Evolutionary conservation across 2,888 invertebrate species (phyloP).

Genomic region (Parnassius glacialis): DNA sequence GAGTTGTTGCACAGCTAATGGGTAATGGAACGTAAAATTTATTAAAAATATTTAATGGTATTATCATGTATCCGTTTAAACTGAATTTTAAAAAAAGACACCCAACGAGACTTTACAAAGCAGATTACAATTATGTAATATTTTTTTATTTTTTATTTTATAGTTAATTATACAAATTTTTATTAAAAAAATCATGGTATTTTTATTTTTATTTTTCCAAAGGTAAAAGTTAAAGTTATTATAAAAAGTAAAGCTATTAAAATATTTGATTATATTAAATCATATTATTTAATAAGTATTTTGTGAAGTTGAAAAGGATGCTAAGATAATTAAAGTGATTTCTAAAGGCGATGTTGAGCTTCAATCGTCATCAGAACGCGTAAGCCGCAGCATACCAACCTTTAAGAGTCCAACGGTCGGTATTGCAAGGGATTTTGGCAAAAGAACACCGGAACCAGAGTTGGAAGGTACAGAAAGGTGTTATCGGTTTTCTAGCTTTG

Average conservation of each 20-base stretch:
- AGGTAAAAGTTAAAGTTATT: no score
- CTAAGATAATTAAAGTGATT: conserved; percentile 31
- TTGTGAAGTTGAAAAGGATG: no score
- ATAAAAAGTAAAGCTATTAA: no score
- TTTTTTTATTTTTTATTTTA: no score
- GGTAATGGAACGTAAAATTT: conserved; percentile 43
- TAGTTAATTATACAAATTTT: no score
- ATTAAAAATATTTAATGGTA: conserved; percentile 33
- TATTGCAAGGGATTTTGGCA: conserved; percentile 71
- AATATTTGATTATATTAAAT: no score
- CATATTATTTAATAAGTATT: no score
- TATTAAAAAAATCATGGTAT: no score
- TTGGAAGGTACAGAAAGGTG: conserved; percentile 57
- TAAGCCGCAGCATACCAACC: conserved; percentile 60
- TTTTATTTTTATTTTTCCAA: no score
- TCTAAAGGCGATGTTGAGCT: conserved; percentile 64
- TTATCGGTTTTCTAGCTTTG: conserved; percentile 43
- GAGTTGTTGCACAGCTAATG: conserved; percentile 39
- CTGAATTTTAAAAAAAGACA: no score
- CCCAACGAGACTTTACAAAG: no score
- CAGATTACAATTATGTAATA: no score
- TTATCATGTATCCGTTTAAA: background rate
- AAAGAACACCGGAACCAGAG: conserved; percentile 62
- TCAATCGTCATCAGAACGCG: conserved; percentile 52
- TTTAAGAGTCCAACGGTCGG: conserved; percentile 70